Evolutionary conservation across 2,888 invertebrate genomes (phyloP), one percentile per base, ranked within the genome.

Genomic region (Melanchra persicariae): DNA sequence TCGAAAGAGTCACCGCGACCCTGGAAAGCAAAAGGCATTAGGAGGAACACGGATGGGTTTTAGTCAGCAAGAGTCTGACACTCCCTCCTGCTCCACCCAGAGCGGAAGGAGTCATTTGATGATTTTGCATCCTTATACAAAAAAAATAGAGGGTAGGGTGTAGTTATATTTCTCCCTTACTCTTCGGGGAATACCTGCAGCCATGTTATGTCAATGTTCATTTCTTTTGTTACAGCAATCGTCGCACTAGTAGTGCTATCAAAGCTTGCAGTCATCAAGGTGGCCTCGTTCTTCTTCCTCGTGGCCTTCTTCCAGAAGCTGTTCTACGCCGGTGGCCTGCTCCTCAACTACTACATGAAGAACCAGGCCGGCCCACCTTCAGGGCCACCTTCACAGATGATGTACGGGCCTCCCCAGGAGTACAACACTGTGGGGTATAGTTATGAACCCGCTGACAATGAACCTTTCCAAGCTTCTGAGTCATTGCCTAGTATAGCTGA

Each of bases 361-460:
- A 90, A 81, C 79, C 91, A 91, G 75, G 60, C 83, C 0, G 47
- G 54, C 12, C 60, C 47, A 52, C 68, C 59, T 40, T 19, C 82
- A 15, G 55, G 55, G 22, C 34, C 55, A 1, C 86, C 75, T n/a
- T 83, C 84, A 8, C 87, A 88, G 15, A 78, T 85, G 24, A 85
- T 88, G 57, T 94, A 95, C 54, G 94, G 93, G 0, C 86, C 91
- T 5, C 94, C 94, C 0, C 87, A 90, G 8, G 93, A 93, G 8
- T 95, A 95, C 69, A 94, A 95, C 66, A 95, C 95, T 0, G 85
- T 95, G 0, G 94, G 95, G 2, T 95, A 95, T 80, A 95, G 91
- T 65, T 95, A 95, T n/a, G 95, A 94, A 0, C 90, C 93, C 0
- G 91, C 94, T 0, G 93, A 93, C 0, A 86, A 84, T 3, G 93